Base-by-base conservation (phyloP, 2,113 vertebrate species). In the Podilymbus podiceps region DNA sequence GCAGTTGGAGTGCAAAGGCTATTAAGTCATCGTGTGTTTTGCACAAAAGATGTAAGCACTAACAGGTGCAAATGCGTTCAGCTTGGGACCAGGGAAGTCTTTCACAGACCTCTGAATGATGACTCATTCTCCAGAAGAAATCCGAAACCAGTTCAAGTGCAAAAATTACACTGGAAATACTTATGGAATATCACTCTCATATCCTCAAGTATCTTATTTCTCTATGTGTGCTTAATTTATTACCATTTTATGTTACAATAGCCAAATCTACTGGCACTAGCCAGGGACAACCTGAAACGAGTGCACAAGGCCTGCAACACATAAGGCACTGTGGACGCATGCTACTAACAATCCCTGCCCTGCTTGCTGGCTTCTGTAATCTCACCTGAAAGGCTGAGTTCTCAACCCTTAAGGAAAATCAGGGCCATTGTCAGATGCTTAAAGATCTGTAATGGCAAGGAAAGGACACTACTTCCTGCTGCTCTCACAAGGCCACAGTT, bases 1-100 rank as follows among this genome's bases (percentile, higher is more conserved):
- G 89, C 89, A 88, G 94, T 62, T 93, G 95, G 93, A 93, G 69
- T 76, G 87, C 84, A 94, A 91, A 91, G 77, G 58, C 84, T 94
- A 81, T 83, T 89, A 93, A 96, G 89, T 76, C 77, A 91, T 67
- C 0, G 21, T 44, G 62, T 5, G 2, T 60, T 95, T 89, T 89
- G 77, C 92, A 92, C 87, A 88, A 49, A 92, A 85, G 91, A 85
- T 89, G 62, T 88, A 85, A 95, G 62, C 59, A 55, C 74, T 92
- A 73, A 78, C 74, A 93, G 89, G 83, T 84, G 92, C 71, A 95
- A 92, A 79, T 42, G 76, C 24, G 3, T 60, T n/a, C 71, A 72
- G 31, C 66, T 62, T 85, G 84, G 67, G 77, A 94, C 42, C 84
- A 67, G 76, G 81, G 63, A 95, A 89, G 81, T 94, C 73, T 46